Conservation (phyloP, 2,888 invertebrate genomes). For the Monopis laevigella region DNA sequence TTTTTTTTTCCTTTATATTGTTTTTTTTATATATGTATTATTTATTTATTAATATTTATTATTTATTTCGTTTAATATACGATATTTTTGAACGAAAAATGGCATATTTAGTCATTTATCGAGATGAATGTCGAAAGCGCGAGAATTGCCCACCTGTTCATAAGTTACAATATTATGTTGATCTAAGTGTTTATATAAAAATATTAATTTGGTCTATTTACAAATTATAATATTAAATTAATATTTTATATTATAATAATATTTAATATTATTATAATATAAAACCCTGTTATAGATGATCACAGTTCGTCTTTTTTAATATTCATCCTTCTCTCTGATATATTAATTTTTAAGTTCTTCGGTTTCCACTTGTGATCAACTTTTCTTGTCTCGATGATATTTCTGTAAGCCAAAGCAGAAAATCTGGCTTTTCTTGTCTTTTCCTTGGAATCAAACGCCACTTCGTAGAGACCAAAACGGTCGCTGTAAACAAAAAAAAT, state of each 20-base stretch:
- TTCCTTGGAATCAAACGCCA: constrained; percentile 70
- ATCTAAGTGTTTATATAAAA: too few species aligned
- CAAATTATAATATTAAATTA: neutral
- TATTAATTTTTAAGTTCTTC: constrained; percentile 26
- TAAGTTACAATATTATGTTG: too few species aligned
- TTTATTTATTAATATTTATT: too few species aligned
- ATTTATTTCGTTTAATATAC: too few species aligned
- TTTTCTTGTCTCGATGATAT: constrained; percentile 36
- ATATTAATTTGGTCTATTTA: too few species aligned
- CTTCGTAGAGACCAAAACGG: constrained; percentile 74
- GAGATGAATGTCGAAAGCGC: too few species aligned
- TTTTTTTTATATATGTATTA: too few species aligned
- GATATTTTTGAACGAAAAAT: too few species aligned
- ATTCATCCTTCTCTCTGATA: neutral
- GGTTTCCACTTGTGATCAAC: constrained; percentile 38
- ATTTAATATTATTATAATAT: neutral
- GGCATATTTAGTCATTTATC: too few species aligned
- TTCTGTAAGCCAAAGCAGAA: constrained; percentile 66
- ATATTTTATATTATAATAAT: neutral
- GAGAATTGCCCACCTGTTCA: too few species aligned
- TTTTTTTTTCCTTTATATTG: too few species aligned
- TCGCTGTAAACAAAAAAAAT: constrained; percentile 47
- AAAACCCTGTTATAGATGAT: too few species aligned
- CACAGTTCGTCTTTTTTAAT: neutral
- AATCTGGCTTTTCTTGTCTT: constrained; percentile 69